Evolutionary conservation across 1,140 invertebrate species (phyloP).

Genomic region (Drosophila busckii): DNA sequence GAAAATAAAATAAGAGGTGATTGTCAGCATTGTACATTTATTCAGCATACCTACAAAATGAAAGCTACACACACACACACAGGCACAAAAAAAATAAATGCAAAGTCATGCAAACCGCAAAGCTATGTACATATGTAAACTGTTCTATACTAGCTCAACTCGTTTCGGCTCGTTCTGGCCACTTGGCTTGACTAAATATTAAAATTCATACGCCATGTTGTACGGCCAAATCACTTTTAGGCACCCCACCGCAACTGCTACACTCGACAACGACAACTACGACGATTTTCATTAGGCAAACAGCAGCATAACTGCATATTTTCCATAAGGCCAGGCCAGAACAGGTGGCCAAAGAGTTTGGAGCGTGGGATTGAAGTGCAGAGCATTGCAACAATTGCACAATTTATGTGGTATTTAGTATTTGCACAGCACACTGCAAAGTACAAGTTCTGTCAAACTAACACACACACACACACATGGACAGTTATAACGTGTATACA

Average conservation of each 20-base stretch:
- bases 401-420: constrained; percentile 74
- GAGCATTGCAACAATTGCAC: constrained; percentile 62
- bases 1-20: constrained; percentile 4
- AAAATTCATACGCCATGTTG: constrained; percentile 75
- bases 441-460: constrained; percentile 25
- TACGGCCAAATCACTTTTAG: constrained; percentile 60
- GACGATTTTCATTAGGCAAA: constrained; percentile 69
- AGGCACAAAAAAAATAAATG: too few relatives aligned
- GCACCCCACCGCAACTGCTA: neutral
- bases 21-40: neutral
- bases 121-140: constrained; percentile 35
- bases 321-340: constrained; percentile 29
- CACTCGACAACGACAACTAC: constrained; percentile 36
- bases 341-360: neutral
- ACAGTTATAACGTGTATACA: too few relatives aligned
- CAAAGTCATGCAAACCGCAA: constrained; percentile 14
- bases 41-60: too few relatives aligned
- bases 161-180: neutral
- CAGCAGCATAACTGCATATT: constrained; percentile 57
- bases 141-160: constrained; percentile 22
- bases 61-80: too few relatives aligned
- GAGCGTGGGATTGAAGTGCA: constrained; percentile 5
- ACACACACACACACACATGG: constrained; percentile 9
- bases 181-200: constrained; percentile 55
- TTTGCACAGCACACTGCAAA: constrained; percentile 50